Conservation (phyloP, 2,113 vertebrate species). For the Gobiocypris rarus region DNA sequence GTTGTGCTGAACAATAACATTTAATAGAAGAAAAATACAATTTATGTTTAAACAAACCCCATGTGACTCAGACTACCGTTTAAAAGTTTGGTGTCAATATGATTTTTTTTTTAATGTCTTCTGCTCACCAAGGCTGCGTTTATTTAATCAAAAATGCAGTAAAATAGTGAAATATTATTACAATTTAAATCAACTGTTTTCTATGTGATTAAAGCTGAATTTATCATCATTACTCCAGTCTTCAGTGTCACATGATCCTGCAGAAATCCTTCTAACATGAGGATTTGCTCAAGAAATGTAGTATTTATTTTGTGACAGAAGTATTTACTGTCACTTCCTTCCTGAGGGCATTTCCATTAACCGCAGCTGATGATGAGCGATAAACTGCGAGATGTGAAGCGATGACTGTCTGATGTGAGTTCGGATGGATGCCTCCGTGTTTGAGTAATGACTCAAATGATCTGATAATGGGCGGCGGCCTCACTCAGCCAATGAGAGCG, state of each 20-base stretch:
- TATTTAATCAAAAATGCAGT: not conserved
- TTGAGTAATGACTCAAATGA: not conserved
- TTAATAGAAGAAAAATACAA: too few relatives aligned
- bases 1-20: too few relatives aligned
- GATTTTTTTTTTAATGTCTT: not conserved
- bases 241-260: not conserved
- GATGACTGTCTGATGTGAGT: not conserved
- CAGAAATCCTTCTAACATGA: not conserved
- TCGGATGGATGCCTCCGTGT: not conserved
- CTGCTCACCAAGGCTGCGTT: not conserved
- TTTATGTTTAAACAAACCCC: too few relatives aligned
- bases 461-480: not conserved
- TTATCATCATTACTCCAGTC: not conserved
- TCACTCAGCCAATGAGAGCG: not conserved
- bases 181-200: not conserved
- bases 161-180: not conserved
- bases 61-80: too few relatives aligned
- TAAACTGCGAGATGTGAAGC: too few relatives aligned
- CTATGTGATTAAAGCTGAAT: not conserved
- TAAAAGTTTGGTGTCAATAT: too few relatives aligned
- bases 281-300: not conserved
- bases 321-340: not conserved
- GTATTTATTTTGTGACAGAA: not conserved
- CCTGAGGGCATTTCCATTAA: not conserved
- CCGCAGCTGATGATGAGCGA: not conserved